Evolutionary conservation across 2,888 invertebrate species (phyloP).

Genomic region (Cheilosia scutellata): DNA sequence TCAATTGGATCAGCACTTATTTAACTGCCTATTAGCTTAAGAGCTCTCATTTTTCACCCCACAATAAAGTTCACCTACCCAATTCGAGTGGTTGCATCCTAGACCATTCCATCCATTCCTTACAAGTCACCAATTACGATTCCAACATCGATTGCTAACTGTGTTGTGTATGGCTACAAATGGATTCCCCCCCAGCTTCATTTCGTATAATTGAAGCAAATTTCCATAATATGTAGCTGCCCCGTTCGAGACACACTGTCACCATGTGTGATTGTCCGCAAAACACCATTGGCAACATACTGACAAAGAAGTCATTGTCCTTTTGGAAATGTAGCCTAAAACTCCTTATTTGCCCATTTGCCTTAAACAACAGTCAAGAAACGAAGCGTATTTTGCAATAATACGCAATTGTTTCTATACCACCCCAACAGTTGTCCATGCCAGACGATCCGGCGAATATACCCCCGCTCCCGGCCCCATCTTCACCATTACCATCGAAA

Average conservation of each 20-base stretch:
- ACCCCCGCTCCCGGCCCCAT: constrained; percentile 9
- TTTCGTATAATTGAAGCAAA: constrained; percentile 34
- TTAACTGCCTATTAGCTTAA: no score
- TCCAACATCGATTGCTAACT: neutral
- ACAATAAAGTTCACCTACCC: no score
- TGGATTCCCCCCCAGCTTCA: neutral
- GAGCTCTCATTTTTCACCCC: no score
- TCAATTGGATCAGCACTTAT: no score
- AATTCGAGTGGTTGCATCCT: no score
- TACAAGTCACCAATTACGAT: neutral
- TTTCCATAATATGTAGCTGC: constrained; percentile 37
- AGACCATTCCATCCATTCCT: no score
- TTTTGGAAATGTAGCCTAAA: constrained; percentile 58
- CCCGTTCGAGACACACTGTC: constrained; percentile 15
- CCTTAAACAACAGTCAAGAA: constrained; percentile 23
- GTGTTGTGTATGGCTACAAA: neutral
- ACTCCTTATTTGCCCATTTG: constrained; percentile 50
- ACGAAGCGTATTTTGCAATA: constrained; percentile 50
- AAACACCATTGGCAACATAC: constrained; percentile 58
- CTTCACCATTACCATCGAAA: constrained; percentile 8
- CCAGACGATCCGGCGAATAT: constrained; percentile 26
- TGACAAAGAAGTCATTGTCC: constrained; percentile 71
- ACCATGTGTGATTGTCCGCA: constrained; percentile 58
- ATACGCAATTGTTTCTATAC: constrained; percentile 51
- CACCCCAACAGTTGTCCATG: constrained; percentile 9